Conservation (phyloP, 2,797 vertebrate genomes). For the Gymnothorax reevesii region DNA sequence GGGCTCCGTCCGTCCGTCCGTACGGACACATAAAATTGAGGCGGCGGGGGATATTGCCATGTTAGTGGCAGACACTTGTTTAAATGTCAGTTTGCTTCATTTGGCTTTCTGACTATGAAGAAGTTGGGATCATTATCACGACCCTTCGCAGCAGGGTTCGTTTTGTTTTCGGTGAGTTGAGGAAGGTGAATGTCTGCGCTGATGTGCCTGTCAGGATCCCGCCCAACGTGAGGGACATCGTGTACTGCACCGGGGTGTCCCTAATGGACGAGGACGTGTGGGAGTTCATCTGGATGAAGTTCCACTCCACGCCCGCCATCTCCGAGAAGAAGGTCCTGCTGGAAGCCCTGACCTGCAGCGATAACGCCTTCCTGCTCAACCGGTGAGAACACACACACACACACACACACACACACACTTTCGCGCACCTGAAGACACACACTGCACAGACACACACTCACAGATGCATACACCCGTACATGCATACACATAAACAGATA, state of each 20-base stretch:
- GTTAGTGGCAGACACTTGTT: too few relatives aligned
- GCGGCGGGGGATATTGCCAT: too few relatives aligned
- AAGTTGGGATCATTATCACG: too few relatives aligned
- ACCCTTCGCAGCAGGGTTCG: too few relatives aligned
- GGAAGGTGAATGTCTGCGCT: not conserved
- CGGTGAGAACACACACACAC: slow-evolving; percentile 68
- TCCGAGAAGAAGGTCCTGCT: slow-evolving; percentile 97
- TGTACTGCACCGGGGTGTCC: slow-evolving; percentile 96
- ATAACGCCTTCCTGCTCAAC: slow-evolving; percentile 90
- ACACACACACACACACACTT: not conserved
- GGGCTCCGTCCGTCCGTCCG: too few relatives aligned
- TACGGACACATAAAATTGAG: too few relatives aligned
- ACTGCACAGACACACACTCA: too few relatives aligned
- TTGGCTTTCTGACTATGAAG: too few relatives aligned
- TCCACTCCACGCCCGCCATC: slow-evolving; percentile 88
- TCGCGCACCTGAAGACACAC: too few relatives aligned
- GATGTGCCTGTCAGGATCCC: slow-evolving; percentile 80
- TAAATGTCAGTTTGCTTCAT: too few relatives aligned
- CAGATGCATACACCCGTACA: too few relatives aligned
- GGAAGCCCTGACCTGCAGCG: slow-evolving; percentile 96
- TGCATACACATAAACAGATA: too few relatives aligned
- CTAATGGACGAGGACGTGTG: slow-evolving; percentile 97
- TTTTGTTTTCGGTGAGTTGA: not conserved
- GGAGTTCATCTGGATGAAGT: slow-evolving; percentile 99
- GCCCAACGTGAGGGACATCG: slow-evolving; percentile 93